phyloP scores from a whole-genome alignment of 2,888 invertebrate species.

The Zootermopsis nevadensis region DNA sequence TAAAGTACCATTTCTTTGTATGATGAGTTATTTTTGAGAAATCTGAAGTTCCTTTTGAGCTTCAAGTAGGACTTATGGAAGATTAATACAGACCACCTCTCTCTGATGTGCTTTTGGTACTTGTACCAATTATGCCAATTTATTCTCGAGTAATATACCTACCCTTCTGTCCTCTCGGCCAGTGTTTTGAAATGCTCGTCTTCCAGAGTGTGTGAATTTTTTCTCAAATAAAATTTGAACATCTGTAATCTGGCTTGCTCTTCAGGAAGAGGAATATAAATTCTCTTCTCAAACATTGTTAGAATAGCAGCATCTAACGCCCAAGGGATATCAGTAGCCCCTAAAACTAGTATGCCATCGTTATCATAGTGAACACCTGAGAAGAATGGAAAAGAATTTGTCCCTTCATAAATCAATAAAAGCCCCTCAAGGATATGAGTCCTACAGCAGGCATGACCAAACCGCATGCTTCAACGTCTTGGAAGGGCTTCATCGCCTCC shows the following conservation, averaged over 20 bases:
- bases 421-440: too few relatives aligned
- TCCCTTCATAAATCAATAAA: too few relatives aligned
- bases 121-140: too few relatives aligned
- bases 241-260: constrained; percentile 90
- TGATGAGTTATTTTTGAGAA: too few relatives aligned
- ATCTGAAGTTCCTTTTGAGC: too few relatives aligned
- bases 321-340: constrained; percentile 99
- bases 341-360: constrained; percentile 92
- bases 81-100: too few relatives aligned
- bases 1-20: too few relatives aligned
- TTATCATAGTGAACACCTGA: constrained; percentile 94
- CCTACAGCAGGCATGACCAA: too few relatives aligned
- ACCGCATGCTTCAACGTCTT: too few relatives aligned
- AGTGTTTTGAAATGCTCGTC: constrained; percentile 88
- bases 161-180: constrained; percentile 88
- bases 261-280: constrained; percentile 98
- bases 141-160: constrained; percentile 52
- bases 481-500: too few relatives aligned
- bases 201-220: constrained; percentile 83
- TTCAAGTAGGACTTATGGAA: too few relatives aligned
- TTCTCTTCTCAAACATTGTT: constrained; percentile 97
- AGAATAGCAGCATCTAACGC: constrained; percentile 96
- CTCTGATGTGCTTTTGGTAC: too few relatives aligned
- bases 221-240: constrained; percentile 96
- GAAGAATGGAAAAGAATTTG: constrained; percentile 47